These are phyloP conservation scores for Penaeus vannamei DNA, from an alignment of 1,140 invertebrate species.

Conservation along the genomic window DNA sequence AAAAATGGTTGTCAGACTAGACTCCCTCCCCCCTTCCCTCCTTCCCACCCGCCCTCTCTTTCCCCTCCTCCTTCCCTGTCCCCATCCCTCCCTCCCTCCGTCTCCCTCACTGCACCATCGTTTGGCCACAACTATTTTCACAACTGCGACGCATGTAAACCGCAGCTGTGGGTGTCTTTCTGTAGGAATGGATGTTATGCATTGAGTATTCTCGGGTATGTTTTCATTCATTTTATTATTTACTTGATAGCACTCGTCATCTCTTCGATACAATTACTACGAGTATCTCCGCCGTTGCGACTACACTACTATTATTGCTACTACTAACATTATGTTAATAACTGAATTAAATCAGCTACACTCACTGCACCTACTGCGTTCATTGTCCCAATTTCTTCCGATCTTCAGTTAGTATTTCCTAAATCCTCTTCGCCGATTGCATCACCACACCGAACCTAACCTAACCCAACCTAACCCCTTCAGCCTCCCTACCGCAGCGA, in stretches of 20 bases:
- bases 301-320: constrained; percentile 13
- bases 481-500: no score
- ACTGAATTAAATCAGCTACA: neutral
- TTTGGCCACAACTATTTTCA: no score
- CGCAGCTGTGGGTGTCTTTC: neutral
- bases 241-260: neutral
- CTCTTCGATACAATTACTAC: neutral
- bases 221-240: neutral
- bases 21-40: constrained; percentile 1
- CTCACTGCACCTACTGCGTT: neutral
- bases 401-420: neutral
- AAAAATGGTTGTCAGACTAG: no score
- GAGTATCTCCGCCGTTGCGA: neutral
- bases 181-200: constrained; percentile 14
- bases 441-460: no score
- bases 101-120: constrained; percentile 2
- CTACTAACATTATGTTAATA: neutral
- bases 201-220: neutral
- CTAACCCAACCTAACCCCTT: no score
- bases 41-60: constrained; percentile 1
- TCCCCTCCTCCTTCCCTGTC: constrained; percentile 17
- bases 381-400: neutral
- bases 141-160: neutral
- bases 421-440: neutral
- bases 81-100: constrained; percentile 11